A percentile compares a stretch with the other conserved stretches of the same genome.
These are phyloP conservation scores for Mycalesis mineus DNA, from an alignment of 2,888 invertebrate species.

Conservation along the genomic window DNA sequence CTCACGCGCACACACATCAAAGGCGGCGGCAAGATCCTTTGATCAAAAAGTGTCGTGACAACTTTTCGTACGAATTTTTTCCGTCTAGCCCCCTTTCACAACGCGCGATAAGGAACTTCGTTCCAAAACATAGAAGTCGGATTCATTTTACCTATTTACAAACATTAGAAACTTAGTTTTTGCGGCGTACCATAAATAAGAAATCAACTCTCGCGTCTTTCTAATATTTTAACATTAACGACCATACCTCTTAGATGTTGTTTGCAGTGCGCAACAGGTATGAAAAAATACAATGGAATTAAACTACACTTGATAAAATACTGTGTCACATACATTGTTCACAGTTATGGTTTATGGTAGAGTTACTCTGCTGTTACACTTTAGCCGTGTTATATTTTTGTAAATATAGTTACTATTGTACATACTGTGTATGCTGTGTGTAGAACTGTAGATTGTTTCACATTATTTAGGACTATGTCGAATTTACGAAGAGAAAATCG, in stretches of 20 bases:
- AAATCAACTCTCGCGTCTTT: no score
- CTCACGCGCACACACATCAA: no score
- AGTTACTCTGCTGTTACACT: conserved; percentile 40
- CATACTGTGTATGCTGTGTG: conserved; percentile 74
- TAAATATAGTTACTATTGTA: conserved; percentile 71
- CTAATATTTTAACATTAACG: no score
- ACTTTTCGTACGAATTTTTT: no score
- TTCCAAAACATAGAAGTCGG: no score
- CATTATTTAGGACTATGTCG: conserved; percentile 55
- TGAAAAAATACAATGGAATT: neutral
- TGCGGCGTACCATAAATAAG: no score
- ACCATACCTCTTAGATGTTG: neutral
- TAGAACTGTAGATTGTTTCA: conserved; percentile 69
- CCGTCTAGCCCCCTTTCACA: no score
- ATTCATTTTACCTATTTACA: no score
- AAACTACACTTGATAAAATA: neutral
- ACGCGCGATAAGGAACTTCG: no score
- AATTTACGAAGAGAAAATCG: conserved; percentile 21
- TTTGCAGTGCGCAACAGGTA: neutral
- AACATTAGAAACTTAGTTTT: no score
- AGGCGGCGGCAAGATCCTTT: no score
- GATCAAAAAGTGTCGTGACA: no score
- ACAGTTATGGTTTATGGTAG: conserved; percentile 30
- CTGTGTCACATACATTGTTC: neutral
- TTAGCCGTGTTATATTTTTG: conserved; percentile 58